These are phyloP conservation scores for Caenorhabditis macrosperma DNA, from an alignment of 2,888 invertebrate genomes.

Conservation along the genomic window DNA sequence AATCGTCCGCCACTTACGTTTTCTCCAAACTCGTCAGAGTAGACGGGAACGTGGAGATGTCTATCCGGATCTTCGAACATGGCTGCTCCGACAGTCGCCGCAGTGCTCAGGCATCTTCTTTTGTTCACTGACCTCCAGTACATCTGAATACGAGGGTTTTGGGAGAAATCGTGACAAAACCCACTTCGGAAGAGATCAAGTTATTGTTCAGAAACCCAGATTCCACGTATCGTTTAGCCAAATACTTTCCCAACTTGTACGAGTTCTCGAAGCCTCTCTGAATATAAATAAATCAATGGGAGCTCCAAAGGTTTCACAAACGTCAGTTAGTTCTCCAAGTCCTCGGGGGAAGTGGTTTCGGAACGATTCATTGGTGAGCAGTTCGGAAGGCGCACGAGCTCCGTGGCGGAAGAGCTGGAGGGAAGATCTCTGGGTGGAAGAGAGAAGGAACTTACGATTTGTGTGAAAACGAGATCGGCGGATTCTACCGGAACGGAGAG, in stretches of 20 bases:
- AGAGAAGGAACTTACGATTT: slow-evolving; percentile 6
- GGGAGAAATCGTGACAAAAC: too few species aligned
- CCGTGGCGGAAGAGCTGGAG: slow-evolving; percentile 58
- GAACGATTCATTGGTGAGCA: slow-evolving; percentile 18
- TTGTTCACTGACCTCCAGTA: slow-evolving; percentile 54
- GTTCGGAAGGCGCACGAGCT: slow-evolving; percentile 47
- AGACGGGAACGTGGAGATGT: slow-evolving; percentile 42
- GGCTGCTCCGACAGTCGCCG: slow-evolving; percentile 44
- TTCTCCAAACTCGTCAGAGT: slow-evolving; percentile 29
- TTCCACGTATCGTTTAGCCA: slow-evolving; percentile 32
- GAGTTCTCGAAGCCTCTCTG: slow-evolving; percentile 56
- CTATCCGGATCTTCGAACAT: slow-evolving; percentile 37
- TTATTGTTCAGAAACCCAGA: slow-evolving; percentile 26
- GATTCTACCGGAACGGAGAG: not conserved
- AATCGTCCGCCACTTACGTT: slow-evolving; percentile 1
- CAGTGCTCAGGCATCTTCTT: slow-evolving; percentile 43
- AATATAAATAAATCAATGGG: not conserved
- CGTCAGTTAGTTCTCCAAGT: slow-evolving; percentile 52
- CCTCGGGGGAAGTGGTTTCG: slow-evolving; percentile 28
- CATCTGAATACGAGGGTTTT: too few species aligned
- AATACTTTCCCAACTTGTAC: slow-evolving; percentile 25
- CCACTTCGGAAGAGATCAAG: slow-evolving; percentile 21
- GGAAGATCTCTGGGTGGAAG: not conserved
- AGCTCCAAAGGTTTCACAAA: not conserved
- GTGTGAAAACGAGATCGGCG: slow-evolving; percentile 2